Conservation (phyloP, 2,888 invertebrate species). For the Rotaria magnacalcarata region DNA sequence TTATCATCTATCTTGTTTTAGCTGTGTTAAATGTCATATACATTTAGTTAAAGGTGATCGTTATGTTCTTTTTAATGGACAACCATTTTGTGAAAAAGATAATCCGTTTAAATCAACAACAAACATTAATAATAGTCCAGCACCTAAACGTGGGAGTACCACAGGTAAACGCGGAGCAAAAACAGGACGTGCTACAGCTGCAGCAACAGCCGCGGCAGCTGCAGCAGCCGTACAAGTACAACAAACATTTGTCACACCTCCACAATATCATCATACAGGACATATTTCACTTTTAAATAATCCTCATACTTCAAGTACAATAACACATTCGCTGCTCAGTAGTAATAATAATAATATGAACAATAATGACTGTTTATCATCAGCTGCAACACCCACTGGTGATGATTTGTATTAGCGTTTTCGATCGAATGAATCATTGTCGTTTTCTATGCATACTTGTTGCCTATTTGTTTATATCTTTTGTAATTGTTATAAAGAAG, state of each 20-base stretch:
- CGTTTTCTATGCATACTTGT: not conserved
- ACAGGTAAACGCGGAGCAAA: not conserved
- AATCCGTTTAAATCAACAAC: slow-evolving; percentile 36
- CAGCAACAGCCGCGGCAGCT: not conserved
- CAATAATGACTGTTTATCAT: not conserved
- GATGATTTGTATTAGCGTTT: not conserved
- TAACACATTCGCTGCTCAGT: slow-evolving; percentile 8
- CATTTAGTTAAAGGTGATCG: slow-evolving; percentile 39
- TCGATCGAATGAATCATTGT: not conserved
- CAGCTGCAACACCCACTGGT: not conserved
- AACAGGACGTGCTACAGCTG: not conserved
- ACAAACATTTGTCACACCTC: not conserved
- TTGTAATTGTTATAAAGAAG: not conserved
- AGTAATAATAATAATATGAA: not conserved
- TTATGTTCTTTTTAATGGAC: slow-evolving; percentile 38
- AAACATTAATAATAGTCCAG: not conserved
- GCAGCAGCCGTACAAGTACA: not conserved
- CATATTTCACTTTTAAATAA: slow-evolving; percentile 25
- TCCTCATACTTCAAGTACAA: not conserved
- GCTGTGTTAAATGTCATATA: slow-evolving; percentile 38
- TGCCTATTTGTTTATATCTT: slow-evolving; percentile 22
- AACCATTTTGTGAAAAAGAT: slow-evolving; percentile 46
- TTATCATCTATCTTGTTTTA: slow-evolving; percentile 44
- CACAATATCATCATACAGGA: not conserved
- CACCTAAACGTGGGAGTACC: not conserved